Percentiles rank a stretch among this genome's conserved stretches.
phyloP scores from a whole-genome alignment of 2,797 vertebrate genomes.

The Rhynchotus rufescens region DNA sequence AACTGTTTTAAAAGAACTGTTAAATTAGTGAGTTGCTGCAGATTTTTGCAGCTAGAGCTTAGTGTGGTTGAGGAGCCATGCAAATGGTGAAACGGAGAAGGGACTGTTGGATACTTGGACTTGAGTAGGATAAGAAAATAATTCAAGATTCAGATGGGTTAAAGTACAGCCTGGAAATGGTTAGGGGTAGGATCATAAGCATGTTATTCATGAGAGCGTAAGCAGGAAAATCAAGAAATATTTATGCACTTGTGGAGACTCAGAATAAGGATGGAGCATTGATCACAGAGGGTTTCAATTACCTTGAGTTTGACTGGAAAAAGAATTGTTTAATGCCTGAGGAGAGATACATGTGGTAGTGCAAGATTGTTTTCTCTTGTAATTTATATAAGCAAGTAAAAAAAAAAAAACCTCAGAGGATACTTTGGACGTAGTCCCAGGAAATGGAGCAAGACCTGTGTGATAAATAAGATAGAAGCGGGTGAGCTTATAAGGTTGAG shows the following conservation, averaged over 20 bases:
- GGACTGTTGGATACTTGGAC: background rate
- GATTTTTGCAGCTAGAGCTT: background rate
- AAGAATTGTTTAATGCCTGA: slow-evolving; percentile 20
- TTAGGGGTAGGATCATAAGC: background rate
- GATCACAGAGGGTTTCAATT: background rate
- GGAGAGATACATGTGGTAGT: background rate
- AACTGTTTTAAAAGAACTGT: background rate
- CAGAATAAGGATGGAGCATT: slow-evolving; percentile 6
- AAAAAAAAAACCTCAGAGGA: slow-evolving; percentile 36
- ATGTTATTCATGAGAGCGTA: background rate
- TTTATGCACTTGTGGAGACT: background rate
- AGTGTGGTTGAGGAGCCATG: background rate
- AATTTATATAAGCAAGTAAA: slow-evolving; percentile 23
- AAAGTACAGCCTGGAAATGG: background rate
- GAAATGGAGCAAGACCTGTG: slow-evolving; percentile 53
- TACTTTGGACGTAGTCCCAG: slow-evolving; percentile 70
- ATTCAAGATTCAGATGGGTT: background rate
- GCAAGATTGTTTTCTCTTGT: slow-evolving; percentile 4
- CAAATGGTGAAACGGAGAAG: background rate
- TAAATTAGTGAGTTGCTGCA: background rate
- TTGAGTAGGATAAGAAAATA: background rate
- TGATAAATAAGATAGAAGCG: slow-evolving; percentile 75
- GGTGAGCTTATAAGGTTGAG: slow-evolving; percentile 71
- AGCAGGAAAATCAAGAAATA: background rate
- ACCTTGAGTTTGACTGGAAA: background rate